These are phyloP conservation scores for Leptopilina drosophilae DNA, from an alignment of 2,888 invertebrate genomes.

Conservation along the genomic window DNA sequence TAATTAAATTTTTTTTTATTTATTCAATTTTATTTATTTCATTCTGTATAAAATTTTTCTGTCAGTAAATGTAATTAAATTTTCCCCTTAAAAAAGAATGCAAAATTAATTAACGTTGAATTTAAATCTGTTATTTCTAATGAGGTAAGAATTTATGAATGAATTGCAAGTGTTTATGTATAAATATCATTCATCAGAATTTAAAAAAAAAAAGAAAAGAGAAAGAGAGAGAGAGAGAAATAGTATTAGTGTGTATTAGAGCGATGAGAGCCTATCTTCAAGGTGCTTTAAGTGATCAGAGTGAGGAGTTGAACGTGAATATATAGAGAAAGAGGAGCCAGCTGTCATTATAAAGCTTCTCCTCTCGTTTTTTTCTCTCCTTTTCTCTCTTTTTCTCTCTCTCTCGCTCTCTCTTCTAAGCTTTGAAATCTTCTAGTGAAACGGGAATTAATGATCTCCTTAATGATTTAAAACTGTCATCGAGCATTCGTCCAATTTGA, in stretches of 20 bases:
- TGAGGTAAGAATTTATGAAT: background rate
- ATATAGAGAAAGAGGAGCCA: background rate
- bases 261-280: constrained; percentile 31
- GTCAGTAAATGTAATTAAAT: background rate
- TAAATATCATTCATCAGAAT: constrained; percentile 9
- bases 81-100: background rate
- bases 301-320: background rate
- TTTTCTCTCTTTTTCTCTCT: no score
- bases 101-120: background rate
- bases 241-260: background rate
- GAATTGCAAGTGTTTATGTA: background rate
- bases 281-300: constrained; percentile 11
- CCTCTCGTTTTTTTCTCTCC: no score
- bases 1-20: no score
- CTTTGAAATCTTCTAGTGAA: constrained; percentile 7
- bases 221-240: no score
- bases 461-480: constrained; percentile 39
- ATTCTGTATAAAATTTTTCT: background rate
- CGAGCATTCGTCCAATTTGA: constrained; percentile 10
- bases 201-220: background rate
- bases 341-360: constrained; percentile 3
- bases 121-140: background rate
- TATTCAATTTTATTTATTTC: no score
- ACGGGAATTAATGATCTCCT: constrained; percentile 24
- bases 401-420: background rate